Percentiles rank a stretch among this genome's conserved stretches.
Conservation (phyloP, 2,113 vertebrate genomes). For the Elachura formosa region DNA sequence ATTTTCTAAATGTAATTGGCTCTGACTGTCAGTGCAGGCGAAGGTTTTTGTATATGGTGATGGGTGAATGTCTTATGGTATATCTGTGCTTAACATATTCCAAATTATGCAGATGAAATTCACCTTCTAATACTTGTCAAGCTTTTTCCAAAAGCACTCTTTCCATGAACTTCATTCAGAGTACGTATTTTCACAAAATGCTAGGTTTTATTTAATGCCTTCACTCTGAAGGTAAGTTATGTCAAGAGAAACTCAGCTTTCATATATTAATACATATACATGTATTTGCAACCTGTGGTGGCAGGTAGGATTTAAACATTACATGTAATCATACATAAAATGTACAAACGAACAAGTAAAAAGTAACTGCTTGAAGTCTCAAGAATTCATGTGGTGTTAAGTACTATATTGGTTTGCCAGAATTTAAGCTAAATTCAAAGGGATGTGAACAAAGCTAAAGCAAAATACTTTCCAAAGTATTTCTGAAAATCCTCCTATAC, state of each 20-base stretch:
- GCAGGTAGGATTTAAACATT: neutral
- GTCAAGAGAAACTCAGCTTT: neutral
- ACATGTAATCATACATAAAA: neutral
- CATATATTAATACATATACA: neutral
- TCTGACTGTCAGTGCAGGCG: neutral
- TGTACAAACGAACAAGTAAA: neutral
- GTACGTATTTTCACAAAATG: neutral
- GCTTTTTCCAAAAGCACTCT: neutral
- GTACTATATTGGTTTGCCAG: neutral
- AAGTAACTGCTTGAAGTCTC: neutral
- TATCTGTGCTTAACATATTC: neutral
- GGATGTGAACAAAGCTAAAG: neutral
- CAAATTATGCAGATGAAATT: neutral
- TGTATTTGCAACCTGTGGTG: neutral
- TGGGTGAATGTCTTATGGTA: neutral
- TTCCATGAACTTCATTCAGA: neutral
- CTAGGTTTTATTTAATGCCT: neutral
- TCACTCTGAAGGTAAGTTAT: neutral
- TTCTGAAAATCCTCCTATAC: neutral
- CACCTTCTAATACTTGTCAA: neutral
- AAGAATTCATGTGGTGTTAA: neutral
- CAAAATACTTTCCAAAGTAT: neutral
- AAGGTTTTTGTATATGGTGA: neutral
- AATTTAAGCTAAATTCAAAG: neutral
- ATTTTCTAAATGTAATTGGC: neutral